Base-by-base conservation (phyloP, 2,113 vertebrate genomes). In the Saccopteryx leptura region DNA sequence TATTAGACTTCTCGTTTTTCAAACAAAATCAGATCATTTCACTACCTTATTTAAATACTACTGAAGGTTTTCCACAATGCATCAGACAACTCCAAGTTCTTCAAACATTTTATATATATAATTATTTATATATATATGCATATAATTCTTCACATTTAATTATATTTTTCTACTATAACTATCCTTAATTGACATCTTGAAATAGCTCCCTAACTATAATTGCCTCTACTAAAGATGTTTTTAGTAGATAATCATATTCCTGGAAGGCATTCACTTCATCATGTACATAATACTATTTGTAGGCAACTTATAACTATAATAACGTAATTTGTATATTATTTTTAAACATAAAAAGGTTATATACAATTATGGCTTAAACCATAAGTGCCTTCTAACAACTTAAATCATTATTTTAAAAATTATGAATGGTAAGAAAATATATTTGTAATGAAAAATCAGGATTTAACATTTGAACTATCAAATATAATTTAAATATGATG, bases 401-500 rank as follows among this genome's bases (percentile, higher is more conserved):
- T 58, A 91, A 82, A 66, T 5, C 23, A 84, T 81, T 71, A 39
- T 94, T 86, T 58, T 24, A 31, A 56, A 74, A 79, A 88, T 24
- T 90, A 26, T 86, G 9, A 28, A 83, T 96, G 31, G 48, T 85
- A 84, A 31, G 13, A 82, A 92, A 95, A 89, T 50, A 89, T 19
- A 83, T 7, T 60, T 87, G 31, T 60, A 65, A 28, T 90, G 2
- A 94, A 92, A 94, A 94, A 66, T 21, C 4, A 85, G 12, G 13
- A 94, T 71, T 93, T 89, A 89, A 93, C 15, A 95, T 75, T 54
- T 88, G 93, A 68, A 18, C 10, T 85, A 90, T 60, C 15, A 60
- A 94, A 85, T 92, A 78, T 72, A 89, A 96, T 86, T 74, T 91
- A 86, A 91, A 68, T 71, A 13, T 61, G 39, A 75, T 83, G 10